Percentiles rank a stretch among this genome's conserved stretches.
These are phyloP conservation scores for Brachyalestes nurse DNA, from an alignment of 2,797 vertebrate genomes.

Conservation along the genomic window DNA sequence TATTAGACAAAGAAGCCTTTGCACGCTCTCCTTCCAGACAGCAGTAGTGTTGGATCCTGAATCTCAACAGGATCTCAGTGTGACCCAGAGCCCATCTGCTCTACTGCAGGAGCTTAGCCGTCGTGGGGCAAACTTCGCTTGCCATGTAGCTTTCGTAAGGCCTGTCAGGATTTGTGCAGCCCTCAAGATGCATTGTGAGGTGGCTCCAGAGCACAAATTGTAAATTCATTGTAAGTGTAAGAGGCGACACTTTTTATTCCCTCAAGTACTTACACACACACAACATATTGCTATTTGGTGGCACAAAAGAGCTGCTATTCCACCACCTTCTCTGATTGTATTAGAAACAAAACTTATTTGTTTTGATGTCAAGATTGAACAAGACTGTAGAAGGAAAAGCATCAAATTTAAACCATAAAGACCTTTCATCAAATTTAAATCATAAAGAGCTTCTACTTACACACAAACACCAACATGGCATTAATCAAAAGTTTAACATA, in stretches of 20 bases:
- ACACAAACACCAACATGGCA: too few species aligned
- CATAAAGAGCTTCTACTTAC: too few species aligned
- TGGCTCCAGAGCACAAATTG: slow-evolving; percentile 76
- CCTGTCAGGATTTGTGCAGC: slow-evolving; percentile 79
- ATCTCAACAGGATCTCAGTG: slow-evolving; percentile 81
- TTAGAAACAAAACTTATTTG: slow-evolving; percentile 59
- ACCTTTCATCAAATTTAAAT: not conserved
- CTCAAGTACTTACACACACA: slow-evolving; percentile 76
- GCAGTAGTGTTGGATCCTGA: slow-evolving; percentile 82
- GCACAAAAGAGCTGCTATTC: slow-evolving; percentile 69
- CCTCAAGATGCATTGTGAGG: slow-evolving; percentile 78
- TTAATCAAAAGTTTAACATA: not conserved
- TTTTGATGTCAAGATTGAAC: not conserved
- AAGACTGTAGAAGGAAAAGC: not conserved
- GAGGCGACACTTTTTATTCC: slow-evolving; percentile 78
- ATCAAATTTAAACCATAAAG: not conserved
- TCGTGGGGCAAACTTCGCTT: slow-evolving; percentile 83
- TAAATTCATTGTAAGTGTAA: slow-evolving; percentile 82
- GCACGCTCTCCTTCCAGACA: slow-evolving; percentile 51
- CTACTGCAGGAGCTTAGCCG: slow-evolving; percentile 73
- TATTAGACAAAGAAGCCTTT: slow-evolving; percentile 30
- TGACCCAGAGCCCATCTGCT: slow-evolving; percentile 84
- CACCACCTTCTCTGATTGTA: slow-evolving; percentile 63
- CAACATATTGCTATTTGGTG: slow-evolving; percentile 81
- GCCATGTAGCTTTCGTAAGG: slow-evolving; percentile 80